Conservation (phyloP, 2,797 vertebrate genomes). For the Enteromius argenteus region DNA sequence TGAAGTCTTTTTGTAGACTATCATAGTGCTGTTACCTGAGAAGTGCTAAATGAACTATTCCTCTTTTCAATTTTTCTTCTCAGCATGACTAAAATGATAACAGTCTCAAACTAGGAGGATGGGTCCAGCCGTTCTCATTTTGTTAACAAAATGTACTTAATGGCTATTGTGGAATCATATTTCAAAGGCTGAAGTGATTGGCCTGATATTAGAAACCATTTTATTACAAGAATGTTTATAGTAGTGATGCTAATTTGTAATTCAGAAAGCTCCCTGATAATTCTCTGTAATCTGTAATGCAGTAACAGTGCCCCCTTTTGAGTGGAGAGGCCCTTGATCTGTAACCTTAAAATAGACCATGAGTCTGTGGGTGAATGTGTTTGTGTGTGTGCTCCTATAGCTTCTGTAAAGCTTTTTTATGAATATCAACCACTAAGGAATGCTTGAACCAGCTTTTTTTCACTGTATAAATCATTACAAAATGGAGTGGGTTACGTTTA, state of each 20-base stretch:
- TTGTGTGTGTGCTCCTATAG: not conserved
- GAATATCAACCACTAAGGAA: not conserved
- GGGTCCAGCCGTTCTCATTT: slow-evolving; percentile 64
- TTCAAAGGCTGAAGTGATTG: slow-evolving; percentile 65
- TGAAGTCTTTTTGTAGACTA: not conserved
- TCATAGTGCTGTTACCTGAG: not conserved
- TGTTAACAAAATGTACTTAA: slow-evolving; percentile 69
- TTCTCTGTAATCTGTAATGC: slow-evolving; percentile 42
- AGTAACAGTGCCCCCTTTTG: slow-evolving; percentile 63
- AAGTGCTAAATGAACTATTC: not conserved
- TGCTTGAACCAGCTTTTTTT: not conserved
- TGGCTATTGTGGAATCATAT: slow-evolving; percentile 54
- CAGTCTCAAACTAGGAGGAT: slow-evolving; percentile 42
- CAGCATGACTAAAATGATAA: slow-evolving; percentile 5
- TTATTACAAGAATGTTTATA: slow-evolving; percentile 29
- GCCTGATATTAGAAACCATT: slow-evolving; percentile 33
- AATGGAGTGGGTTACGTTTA: not conserved
- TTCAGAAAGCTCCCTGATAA: slow-evolving; percentile 56
- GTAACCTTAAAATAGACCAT: slow-evolving; percentile 2
- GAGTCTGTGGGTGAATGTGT: not conserved
- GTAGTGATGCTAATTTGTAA: slow-evolving; percentile 50
- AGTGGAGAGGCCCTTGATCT: slow-evolving; percentile 32
- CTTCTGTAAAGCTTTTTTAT: not conserved
- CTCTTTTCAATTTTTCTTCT: slow-evolving; percentile 8
- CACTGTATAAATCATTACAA: not conserved